Conservation (phyloP, 2,797 vertebrate species). For the Adelosebastes latens region DNA sequence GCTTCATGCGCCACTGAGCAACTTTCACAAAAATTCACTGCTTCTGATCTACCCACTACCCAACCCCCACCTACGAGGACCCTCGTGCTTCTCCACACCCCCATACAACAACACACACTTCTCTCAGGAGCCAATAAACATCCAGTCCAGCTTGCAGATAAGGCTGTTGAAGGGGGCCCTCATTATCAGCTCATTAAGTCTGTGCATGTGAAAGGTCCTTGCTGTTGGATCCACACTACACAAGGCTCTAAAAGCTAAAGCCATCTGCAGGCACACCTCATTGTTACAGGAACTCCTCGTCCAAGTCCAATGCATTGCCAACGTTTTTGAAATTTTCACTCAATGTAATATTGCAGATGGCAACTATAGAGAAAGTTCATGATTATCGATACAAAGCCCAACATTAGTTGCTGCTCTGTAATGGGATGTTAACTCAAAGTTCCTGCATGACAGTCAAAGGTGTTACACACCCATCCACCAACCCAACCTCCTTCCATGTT, state of each 20-base stretch:
- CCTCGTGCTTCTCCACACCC: background rate
- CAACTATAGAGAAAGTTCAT: background rate
- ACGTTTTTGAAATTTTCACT: too few species aligned
- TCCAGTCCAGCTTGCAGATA: background rate
- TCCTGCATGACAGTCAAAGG: too few species aligned
- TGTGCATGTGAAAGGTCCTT: background rate
- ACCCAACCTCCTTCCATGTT: background rate
- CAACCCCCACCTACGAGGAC: background rate
- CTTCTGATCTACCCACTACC: background rate
- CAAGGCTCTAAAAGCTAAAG: background rate
- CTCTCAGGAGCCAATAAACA: slow-evolving; percentile 27
- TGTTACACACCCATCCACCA: background rate
- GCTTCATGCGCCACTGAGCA: too few species aligned
- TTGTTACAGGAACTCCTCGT: background rate
- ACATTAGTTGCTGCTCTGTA: background rate
- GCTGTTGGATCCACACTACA: background rate
- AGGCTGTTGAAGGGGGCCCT: background rate
- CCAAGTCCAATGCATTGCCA: too few species aligned
- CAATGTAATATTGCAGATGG: background rate
- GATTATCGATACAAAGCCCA: background rate
- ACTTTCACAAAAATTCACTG: too few species aligned
- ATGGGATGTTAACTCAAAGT: background rate
- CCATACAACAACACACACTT: background rate
- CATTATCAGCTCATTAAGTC: background rate
- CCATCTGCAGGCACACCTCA: background rate